phyloP scores from a whole-genome alignment of 2,888 invertebrate species.

The Sisyra terminalis region DNA sequence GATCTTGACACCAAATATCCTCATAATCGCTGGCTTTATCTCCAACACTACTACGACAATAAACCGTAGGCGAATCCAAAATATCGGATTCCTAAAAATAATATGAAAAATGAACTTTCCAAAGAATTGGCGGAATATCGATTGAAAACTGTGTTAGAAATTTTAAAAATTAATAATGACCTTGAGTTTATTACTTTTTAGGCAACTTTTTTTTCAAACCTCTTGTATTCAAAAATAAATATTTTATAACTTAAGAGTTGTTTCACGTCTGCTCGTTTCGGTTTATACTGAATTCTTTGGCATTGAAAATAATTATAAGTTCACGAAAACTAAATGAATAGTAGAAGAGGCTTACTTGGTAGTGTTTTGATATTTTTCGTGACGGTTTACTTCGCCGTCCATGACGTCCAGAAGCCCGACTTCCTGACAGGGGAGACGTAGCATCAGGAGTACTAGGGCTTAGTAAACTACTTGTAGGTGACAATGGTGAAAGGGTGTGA shows the following conservation, averaged over 20 bases:
- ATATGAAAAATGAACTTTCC: slow-evolving; percentile 28
- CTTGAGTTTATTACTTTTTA: too few species aligned
- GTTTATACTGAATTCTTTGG: too few species aligned
- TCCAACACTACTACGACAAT: slow-evolving; percentile 71
- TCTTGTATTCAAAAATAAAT: not conserved
- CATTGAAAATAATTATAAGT: too few species aligned
- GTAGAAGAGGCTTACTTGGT: too few species aligned
- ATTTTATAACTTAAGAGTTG: too few species aligned
- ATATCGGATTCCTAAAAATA: slow-evolving; percentile 61
- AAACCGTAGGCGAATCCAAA: slow-evolving; percentile 63
- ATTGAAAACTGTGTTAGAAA: too few species aligned
- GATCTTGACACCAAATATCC: slow-evolving; percentile 56
- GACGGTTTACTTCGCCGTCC: slow-evolving; percentile 35
- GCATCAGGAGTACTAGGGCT: slow-evolving; percentile 27
- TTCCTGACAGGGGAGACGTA: slow-evolving; percentile 27
- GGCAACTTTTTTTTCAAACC: not conserved
- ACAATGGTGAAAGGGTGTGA: slow-evolving; percentile 35
- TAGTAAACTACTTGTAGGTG: slow-evolving; percentile 31
- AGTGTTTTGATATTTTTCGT: slow-evolving; percentile 52
- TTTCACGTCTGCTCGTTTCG: too few species aligned
- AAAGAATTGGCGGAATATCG: too few species aligned
- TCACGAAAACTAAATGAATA: too few species aligned
- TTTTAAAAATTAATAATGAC: too few species aligned
- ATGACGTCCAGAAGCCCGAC: slow-evolving; percentile 38
- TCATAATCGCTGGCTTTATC: slow-evolving; percentile 93